Conservation (phyloP, 2,888 invertebrate genomes). For the Ormyrus rosae region DNA sequence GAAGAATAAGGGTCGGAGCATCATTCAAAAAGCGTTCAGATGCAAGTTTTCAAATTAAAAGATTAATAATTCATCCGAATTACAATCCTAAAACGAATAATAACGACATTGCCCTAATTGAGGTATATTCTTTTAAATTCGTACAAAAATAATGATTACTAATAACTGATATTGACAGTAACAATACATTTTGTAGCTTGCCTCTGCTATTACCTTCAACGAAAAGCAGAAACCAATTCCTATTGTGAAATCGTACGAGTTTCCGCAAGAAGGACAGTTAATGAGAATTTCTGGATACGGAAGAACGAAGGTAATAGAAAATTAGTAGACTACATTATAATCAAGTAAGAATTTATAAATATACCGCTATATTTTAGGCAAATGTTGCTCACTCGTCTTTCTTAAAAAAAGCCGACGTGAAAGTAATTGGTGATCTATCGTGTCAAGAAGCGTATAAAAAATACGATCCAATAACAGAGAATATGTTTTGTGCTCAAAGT, state of each 20-base stretch:
- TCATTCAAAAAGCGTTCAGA: neutral
- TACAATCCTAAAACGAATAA: neutral
- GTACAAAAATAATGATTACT: neutral
- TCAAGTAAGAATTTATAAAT: neutral
- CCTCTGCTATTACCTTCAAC: slow-evolving; percentile 21
- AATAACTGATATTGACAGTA: too few species aligned
- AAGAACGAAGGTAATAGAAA: slow-evolving; percentile 25
- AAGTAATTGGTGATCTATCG: slow-evolving; percentile 7
- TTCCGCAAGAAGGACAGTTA: slow-evolving; percentile 11
- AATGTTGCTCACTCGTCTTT: neutral
- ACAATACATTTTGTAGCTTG: slow-evolving; percentile 7
- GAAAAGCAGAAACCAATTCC: slow-evolving; percentile 18
- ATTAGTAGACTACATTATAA: neutral
- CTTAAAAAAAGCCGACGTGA: slow-evolving; percentile 31
- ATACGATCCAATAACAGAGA: slow-evolving; percentile 12
- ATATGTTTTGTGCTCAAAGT: slow-evolving; percentile 43
- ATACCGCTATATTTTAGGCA: neutral
- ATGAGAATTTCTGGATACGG: slow-evolving; percentile 45
- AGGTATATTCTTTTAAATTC: neutral
- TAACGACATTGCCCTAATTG: slow-evolving; percentile 25
- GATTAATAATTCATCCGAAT: slow-evolving; percentile 4
- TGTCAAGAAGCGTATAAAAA: slow-evolving; percentile 31
- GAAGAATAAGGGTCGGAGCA: neutral
- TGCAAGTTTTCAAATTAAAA: neutral
- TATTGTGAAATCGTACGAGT: slow-evolving; percentile 20